phyloP scores from a whole-genome alignment of 35 echinoderm and acorn worm genomes.

The Heliocidaris erythrogramma region DNA sequence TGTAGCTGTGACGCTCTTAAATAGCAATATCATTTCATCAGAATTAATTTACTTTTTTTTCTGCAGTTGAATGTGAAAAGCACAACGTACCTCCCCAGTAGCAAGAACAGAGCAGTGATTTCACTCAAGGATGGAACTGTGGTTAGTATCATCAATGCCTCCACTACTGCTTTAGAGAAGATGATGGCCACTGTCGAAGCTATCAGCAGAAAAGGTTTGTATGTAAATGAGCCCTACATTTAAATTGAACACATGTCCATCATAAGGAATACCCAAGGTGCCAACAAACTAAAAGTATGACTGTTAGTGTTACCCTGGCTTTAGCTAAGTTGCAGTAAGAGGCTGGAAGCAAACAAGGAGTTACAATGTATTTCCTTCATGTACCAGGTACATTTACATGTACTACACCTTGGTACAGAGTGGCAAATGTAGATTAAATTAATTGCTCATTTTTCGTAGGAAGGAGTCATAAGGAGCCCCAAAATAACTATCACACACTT shows the following conservation, averaged over 20 bases:
- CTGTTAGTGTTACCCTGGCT: no score
- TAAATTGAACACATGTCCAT: not conserved
- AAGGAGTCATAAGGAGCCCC: no score
- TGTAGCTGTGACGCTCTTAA: not conserved
- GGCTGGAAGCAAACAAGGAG: no score
- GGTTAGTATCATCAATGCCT: not conserved
- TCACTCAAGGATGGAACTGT: slow-evolving; percentile 10
- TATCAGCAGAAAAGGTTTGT: slow-evolving; percentile 7
- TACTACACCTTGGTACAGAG: no score
- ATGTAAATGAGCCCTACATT: not conserved
- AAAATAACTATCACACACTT: no score
- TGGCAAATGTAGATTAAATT: no score
- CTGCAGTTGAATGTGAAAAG: slow-evolving; percentile 6
- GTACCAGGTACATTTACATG: no score
- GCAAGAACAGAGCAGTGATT: not conserved
- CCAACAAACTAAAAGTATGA: no score
- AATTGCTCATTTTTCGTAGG: no score
- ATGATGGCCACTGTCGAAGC: not conserved
- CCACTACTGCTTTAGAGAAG: not conserved
- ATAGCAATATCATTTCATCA: not conserved
- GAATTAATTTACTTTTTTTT: not conserved
- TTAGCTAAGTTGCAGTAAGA: no score
- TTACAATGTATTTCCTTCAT: no score
- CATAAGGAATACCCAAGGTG: no score
- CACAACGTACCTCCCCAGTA: not conserved